Evolutionary conservation across 1,140 invertebrate species (phyloP), one percentile per base, ranked within the genome.

Genomic region (Drosophila pruinosa): DNA sequence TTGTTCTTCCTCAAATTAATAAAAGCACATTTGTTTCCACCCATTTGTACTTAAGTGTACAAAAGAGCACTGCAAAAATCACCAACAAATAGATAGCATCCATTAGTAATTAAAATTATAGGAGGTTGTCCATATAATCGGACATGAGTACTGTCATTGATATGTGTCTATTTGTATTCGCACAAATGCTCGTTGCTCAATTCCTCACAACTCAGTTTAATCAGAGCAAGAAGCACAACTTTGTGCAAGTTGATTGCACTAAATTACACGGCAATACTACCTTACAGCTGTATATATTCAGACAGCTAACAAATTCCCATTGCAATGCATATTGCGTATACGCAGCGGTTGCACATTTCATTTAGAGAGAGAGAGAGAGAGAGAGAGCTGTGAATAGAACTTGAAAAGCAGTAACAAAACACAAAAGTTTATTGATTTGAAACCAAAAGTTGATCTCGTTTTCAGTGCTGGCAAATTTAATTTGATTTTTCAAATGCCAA

Each of bases 401-500:
- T 38, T 54, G 31, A 39, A 21, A 19, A 54, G 31, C 17, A 38
- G 47, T 41, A 41, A 38, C 48, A 57, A 59, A 56, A 68, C 24
- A 72, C 39, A 83, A 56, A 43, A 70, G 57, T 69, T 61, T 72
- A 85, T 72, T 79, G 79, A 85, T 83, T 83, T 79, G 72, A 53
- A 59, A 54, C 70, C 74, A 74, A 75, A 83, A 78, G 31, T 67
- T 83, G 54, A 82, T 78, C 43, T 78, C 69, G 74, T 57, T 72
- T 59, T 21, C 41, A 43, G 65, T 67, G 77, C 70, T 50, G 41
- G 43, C 59, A 72, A 43, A 71, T 57, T 72, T 68, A 48, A 86
- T 85, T 86, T 80, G 78, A 80, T 83, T 83, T 85, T 76, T 45
- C 52, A n/a, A 75, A 69, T 65, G 54, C 52, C 56, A 70, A 17